phyloP scores from a whole-genome alignment of 2,797 vertebrate genomes.

The Acomys russatus region DNA sequence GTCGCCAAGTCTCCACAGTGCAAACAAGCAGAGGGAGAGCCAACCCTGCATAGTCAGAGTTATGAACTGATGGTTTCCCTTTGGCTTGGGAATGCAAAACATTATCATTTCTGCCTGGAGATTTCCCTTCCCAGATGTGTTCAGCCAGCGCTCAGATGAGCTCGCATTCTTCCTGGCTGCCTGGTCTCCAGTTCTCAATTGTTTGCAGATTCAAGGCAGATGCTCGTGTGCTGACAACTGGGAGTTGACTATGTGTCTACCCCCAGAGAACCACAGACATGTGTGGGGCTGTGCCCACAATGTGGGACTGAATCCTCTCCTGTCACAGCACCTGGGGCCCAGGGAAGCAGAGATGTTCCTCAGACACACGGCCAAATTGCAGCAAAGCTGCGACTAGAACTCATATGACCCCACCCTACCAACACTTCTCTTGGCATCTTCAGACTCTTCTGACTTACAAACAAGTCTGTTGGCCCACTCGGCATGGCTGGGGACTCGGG shows the following conservation, averaged over 20 bases:
- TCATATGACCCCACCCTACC: background rate
- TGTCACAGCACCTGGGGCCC: background rate
- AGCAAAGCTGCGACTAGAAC: conserved; percentile 5
- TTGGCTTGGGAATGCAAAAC: conserved; percentile 66
- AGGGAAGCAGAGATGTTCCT: background rate
- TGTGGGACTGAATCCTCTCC: background rate
- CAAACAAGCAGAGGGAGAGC: background rate
- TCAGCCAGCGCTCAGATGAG: conserved; percentile 64
- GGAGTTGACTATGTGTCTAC: conserved; percentile 32
- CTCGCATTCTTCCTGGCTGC: conserved; percentile 54
- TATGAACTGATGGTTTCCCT: background rate
- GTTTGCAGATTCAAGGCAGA: conserved; percentile 75
- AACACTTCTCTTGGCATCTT: background rate
- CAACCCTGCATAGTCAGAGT: background rate
- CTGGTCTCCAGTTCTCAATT: conserved; percentile 62
- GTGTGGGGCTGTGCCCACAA: background rate
- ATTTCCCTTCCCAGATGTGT: conserved; percentile 71
- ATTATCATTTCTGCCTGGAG: conserved; percentile 73
- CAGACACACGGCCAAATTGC: background rate
- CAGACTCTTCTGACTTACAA: background rate
- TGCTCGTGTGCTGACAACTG: conserved; percentile 38
- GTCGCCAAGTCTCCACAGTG: background rate
- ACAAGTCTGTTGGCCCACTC: background rate
- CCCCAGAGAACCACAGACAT: background rate
- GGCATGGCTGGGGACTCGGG: accelerated